A percentile compares a stretch with the other conserved stretches of the same genome.
These are phyloP conservation scores for Paratilapia polleni DNA, from an alignment of 2,113 vertebrate genomes.

Conservation along the genomic window DNA sequence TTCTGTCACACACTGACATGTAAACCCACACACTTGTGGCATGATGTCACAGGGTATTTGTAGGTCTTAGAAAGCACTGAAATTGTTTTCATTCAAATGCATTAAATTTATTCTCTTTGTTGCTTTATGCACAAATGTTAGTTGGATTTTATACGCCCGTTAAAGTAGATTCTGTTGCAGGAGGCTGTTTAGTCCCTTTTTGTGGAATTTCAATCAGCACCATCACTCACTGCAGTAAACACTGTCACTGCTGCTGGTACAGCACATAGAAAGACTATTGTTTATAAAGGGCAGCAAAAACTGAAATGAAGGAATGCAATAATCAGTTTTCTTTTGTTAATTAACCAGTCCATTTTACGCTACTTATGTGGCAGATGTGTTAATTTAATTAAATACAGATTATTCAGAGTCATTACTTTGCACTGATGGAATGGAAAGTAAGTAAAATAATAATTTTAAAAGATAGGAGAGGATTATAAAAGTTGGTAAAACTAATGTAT, in stretches of 20 bases:
- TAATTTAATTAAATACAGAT: not conserved
- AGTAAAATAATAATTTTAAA: not conserved
- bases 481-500: not conserved
- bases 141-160: not conserved
- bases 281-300: not conserved
- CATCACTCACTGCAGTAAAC: not conserved
- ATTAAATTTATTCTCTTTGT: not conserved
- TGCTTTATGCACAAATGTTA: not conserved
- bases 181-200: not conserved
- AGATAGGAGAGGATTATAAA: not conserved
- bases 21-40: not conserved
- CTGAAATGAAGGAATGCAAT: not conserved
- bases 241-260: not conserved
- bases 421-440: not conserved
- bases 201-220: not conserved
- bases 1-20: not conserved
- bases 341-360: not conserved
- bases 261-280: not conserved
- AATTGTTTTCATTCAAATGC: not conserved
- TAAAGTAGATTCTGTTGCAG: not conserved
- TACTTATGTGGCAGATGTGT: not conserved
- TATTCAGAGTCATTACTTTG: not conserved
- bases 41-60: not conserved
- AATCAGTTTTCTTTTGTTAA: not conserved
- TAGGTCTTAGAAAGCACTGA: no score